These are phyloP conservation scores for Hirtodrosophila alboralis DNA, from an alignment of 2,888 invertebrate species.

Conservation along the genomic window DNA sequence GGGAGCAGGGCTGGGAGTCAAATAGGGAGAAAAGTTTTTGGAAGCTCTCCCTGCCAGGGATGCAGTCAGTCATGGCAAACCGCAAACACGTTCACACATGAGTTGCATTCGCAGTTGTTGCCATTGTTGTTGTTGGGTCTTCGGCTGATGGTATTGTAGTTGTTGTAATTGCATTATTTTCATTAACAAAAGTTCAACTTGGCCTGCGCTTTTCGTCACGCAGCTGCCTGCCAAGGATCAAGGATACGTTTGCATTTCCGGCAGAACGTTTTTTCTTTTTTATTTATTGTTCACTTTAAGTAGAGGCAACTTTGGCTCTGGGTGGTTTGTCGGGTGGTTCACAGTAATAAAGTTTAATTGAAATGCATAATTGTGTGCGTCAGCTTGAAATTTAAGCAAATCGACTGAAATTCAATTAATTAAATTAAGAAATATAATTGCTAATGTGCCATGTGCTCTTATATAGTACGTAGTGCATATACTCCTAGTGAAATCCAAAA, in stretches of 20 bases:
- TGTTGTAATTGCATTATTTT: constrained; percentile 73
- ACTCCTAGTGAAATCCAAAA: constrained; percentile 9
- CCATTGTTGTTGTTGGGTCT: neutral
- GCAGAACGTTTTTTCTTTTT: constrained; percentile 39
- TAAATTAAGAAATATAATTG: constrained; percentile 64
- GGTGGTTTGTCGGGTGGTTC: constrained; percentile 6
- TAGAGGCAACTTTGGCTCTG: constrained; percentile 6
- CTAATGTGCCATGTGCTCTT: constrained; percentile 31
- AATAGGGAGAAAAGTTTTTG: constrained; percentile 48
- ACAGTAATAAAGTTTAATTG: constrained; percentile 68
- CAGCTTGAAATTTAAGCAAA: constrained; percentile 33
- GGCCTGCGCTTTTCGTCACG: constrained; percentile 34
- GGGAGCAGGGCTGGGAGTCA: constrained; percentile 4
- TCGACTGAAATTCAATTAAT: constrained; percentile 57
- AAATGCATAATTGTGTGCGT: constrained; percentile 50
- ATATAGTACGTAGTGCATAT: constrained; percentile 4
- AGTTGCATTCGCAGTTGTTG: constrained; percentile 43
- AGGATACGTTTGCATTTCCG: constrained; percentile 59
- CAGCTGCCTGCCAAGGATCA: constrained; percentile 23
- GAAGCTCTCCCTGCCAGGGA: constrained; percentile 4
- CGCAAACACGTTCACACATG: constrained; percentile 79
- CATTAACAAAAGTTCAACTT: constrained; percentile 75
- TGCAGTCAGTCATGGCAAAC: constrained; percentile 52
- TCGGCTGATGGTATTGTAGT: constrained; percentile 12
- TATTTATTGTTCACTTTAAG: constrained; percentile 10